Conservation (phyloP, 2,113 vertebrate species). For the Tonatia bakeri region DNA sequence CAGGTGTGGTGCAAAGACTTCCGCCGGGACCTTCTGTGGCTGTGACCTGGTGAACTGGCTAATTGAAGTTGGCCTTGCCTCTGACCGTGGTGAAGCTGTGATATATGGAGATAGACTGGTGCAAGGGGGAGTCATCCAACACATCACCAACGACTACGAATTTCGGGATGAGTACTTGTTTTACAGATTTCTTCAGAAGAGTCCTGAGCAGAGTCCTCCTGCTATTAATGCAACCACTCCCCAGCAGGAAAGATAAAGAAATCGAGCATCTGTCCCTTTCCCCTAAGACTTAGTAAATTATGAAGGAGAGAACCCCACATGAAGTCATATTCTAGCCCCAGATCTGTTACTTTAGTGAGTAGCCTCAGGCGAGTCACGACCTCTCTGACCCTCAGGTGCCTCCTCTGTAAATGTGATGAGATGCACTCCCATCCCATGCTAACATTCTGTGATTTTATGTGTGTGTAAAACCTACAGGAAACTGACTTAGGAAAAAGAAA, state of each 20-base stretch:
- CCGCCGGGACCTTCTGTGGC: constrained; percentile 90
- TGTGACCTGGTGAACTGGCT: constrained; percentile 96
- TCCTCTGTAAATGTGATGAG: constrained; percentile 19
- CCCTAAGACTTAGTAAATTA: neutral
- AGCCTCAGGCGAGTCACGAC: neutral
- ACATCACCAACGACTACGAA: constrained; percentile 86
- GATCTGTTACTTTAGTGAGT: neutral
- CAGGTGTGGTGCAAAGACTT: constrained; percentile 87
- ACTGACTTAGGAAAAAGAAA: neutral
- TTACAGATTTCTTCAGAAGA: constrained; percentile 85
- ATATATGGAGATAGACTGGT: constrained; percentile 89
- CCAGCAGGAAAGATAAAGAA: constrained; percentile 44
- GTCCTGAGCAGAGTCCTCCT: constrained; percentile 41
- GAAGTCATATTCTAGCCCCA: neutral
- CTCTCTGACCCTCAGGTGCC: constrained; percentile 4
- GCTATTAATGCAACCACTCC: constrained; percentile 10
- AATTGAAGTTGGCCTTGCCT: constrained; percentile 90
- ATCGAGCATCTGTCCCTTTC: constrained; percentile 12
- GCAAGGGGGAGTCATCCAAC: constrained; percentile 89
- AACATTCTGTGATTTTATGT: neutral
- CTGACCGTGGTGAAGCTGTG: constrained; percentile 89
- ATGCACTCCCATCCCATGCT: neutral
- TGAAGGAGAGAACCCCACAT: neutral
- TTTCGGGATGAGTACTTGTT: constrained; percentile 90
- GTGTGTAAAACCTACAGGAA: constrained; percentile 8